Evolutionary conservation across 2,888 invertebrate genomes (phyloP), one percentile per base, ranked within the genome.

Genomic region (Allolobophora icterica): DNA sequence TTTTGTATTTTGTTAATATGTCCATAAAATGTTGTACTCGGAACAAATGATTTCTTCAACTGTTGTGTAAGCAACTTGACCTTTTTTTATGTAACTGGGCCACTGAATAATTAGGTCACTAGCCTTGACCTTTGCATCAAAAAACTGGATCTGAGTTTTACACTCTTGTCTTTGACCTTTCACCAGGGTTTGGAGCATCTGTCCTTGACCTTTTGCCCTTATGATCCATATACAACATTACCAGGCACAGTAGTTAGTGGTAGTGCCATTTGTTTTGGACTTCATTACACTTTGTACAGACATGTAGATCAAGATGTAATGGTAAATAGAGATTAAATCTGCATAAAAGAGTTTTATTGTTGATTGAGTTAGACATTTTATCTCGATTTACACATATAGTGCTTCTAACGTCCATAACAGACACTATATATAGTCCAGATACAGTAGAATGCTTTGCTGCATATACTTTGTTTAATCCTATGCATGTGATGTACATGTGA

Each of bases 181-280:
- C 71, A 71, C 71, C n/a, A 13, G 71, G 71, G 71, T n/a, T 71
- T 71, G 71, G 71, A 71, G n/a, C 71, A n/a, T 71, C 30, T n/a
- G 13, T 30, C 8, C 71, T 8, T 71, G n/a, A 71, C 3, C 30
- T 71, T 71, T 71, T 30, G 17, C 71, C 52, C 13, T 71, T 71
- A 8, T 71, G 71, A 52, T 24, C 52, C 52, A 52, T 52, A 24
- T 52, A 24, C 3, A 38, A 71, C 71, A 71, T 30, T 71, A 17
- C n/a, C n/a, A 30, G n/a, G 71, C 71, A 71, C n/a, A n/a, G 71
- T 71, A n/a, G 71, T 71, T 71, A 71, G 71, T 71, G 71, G 71
- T 71, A 6, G 71, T 71, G n/a, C 71, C 71, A 71, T 71, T 11
- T 71, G 71, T 71, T 71, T 71, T 71, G 2, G 71, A 71, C 71